These are phyloP conservation scores for Cheilosia soror DNA, from an alignment of 2,888 invertebrate species.

Conservation along the genomic window DNA sequence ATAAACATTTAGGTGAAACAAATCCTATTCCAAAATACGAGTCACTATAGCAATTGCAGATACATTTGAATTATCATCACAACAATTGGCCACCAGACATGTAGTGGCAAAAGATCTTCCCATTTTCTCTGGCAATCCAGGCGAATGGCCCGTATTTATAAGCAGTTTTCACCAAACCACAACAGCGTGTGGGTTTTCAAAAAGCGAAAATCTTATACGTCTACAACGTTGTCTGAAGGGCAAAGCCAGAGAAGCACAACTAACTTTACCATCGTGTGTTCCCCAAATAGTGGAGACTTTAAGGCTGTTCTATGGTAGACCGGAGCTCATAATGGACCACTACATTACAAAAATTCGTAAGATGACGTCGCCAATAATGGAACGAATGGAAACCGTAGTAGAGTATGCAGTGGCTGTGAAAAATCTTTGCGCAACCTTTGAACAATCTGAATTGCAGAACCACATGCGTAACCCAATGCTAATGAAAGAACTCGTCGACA, in stretches of 20 bases:
- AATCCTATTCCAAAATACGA: neutral
- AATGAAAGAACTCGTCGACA: slow-evolving; percentile 58
- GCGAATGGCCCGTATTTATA: too few species aligned
- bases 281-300: slow-evolving; percentile 7
- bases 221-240: slow-evolving; percentile 40
- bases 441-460: slow-evolving; percentile 43
- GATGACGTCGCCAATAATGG: slow-evolving; percentile 43
- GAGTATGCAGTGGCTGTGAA: slow-evolving; percentile 48
- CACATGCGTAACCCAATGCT: slow-evolving; percentile 64
- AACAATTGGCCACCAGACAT: neutral
- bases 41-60: neutral
- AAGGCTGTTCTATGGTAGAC: slow-evolving; percentile 18
- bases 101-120: slow-evolving; percentile 1
- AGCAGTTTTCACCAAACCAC: slow-evolving; percentile 3
- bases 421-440: slow-evolving; percentile 58
- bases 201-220: slow-evolving; percentile 53
- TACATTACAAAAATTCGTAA: slow-evolving; percentile 29
- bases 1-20: too few species aligned
- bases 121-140: slow-evolving; percentile 6
- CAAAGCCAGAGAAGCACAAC: too few species aligned
- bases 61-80: neutral
- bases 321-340: slow-evolving; percentile 47
- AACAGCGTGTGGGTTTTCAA: slow-evolving; percentile 30
- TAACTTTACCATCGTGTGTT: slow-evolving; percentile 38
- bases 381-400: slow-evolving; percentile 52